Evolutionary conservation across 2,888 invertebrate genomes (phyloP).

Genomic region (Tholera decimalis): DNA sequence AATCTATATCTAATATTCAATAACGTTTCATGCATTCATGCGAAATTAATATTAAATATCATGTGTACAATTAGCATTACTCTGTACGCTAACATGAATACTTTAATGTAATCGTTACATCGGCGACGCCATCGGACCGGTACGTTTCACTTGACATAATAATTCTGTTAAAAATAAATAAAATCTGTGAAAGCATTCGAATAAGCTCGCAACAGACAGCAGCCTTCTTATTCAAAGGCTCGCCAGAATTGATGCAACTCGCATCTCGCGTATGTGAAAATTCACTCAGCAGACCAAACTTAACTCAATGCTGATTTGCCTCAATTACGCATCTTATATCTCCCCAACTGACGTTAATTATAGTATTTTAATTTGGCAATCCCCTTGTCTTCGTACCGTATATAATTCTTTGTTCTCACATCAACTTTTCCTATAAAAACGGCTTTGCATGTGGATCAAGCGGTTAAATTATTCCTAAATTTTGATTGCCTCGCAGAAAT

Average conservation of each 20-base stretch:
- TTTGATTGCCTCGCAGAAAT: conserved; percentile 87
- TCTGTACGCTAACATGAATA: conserved; percentile 48
- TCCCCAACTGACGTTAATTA: conserved; percentile 79
- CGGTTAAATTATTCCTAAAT: conserved; percentile 85
- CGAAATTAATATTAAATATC: conserved; percentile 62
- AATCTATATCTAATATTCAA: conserved; percentile 24
- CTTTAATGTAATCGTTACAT: conserved; percentile 22
- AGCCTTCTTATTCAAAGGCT: conserved; percentile 68
- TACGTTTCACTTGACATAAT: conserved; percentile 33
- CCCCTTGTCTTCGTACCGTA: conserved; percentile 68
- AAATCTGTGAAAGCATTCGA: conserved; percentile 75
- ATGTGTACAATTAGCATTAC: conserved; percentile 50
- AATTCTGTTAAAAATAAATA: conserved; percentile 71
- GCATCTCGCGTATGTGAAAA: conserved; percentile 78
- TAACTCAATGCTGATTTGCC: conserved; percentile 76
- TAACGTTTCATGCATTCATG: conserved; percentile 45
- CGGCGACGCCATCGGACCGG: conserved; percentile 26
- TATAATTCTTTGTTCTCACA: conserved; percentile 79
- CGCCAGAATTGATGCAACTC: conserved; percentile 75
- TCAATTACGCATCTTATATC: conserved; percentile 73
- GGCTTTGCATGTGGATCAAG: conserved; percentile 83
- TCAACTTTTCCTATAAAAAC: conserved; percentile 76
- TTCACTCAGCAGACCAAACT: conserved; percentile 70
- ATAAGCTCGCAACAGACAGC: conserved; percentile 72
- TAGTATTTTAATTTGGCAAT: conserved; percentile 79